Evolutionary conservation across 2,797 vertebrate genomes (phyloP).

Genomic region (Lophura swinhoii): DNA sequence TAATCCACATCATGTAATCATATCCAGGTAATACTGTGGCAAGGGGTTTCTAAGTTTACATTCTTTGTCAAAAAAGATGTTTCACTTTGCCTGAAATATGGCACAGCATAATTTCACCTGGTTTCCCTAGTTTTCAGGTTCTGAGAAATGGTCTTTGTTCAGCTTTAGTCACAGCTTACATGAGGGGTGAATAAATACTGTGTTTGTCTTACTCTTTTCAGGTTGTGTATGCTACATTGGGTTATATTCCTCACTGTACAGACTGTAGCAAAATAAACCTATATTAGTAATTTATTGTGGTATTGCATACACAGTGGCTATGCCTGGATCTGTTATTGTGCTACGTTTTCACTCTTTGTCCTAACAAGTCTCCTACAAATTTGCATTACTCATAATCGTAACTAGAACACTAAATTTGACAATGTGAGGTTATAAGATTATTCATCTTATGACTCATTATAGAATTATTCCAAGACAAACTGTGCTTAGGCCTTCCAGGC

Average conservation of each 20-base stretch:
- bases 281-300: not conserved
- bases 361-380: not conserved
- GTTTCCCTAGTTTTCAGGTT: not conserved
- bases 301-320: not conserved
- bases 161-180: not conserved
- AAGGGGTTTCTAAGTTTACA: not conserved
- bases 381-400: not conserved
- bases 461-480: not conserved
- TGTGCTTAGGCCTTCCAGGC: not conserved
- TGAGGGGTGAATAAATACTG: not conserved
- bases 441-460: not conserved
- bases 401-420: not conserved
- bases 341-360: not conserved
- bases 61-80: not conserved
- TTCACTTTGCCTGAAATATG: not conserved
- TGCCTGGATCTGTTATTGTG: not conserved
- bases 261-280: not conserved
- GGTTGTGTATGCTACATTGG: not conserved
- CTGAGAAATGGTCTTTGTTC: not conserved
- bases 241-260: not conserved
- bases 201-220: not conserved
- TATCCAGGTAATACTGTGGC: not conserved
- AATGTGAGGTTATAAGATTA: not conserved
- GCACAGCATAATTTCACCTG: not conserved
- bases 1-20: not conserved